Conservation (phyloP, 2,888 invertebrate species). For the Philhelius pedissequus region DNA sequence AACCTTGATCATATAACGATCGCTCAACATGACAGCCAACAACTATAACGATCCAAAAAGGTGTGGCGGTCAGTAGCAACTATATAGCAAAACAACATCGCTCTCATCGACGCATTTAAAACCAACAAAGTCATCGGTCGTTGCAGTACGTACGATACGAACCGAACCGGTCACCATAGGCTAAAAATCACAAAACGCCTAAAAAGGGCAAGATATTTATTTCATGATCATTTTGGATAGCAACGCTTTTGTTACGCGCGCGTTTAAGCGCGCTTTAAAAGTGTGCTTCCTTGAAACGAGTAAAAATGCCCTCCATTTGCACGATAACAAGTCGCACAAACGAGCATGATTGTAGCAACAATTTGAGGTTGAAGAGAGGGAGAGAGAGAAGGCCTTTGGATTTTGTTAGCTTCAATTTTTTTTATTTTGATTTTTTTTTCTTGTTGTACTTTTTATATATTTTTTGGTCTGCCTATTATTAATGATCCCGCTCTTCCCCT, state of each 20-base stretch:
- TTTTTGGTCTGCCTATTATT: slow-evolving; percentile 31
- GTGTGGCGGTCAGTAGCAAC: slow-evolving; percentile 54
- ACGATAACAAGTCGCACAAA: slow-evolving; percentile 26
- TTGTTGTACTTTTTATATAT: background rate
- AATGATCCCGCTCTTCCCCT: slow-evolving; percentile 27
- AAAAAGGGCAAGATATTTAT: slow-evolving; percentile 65
- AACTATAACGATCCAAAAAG: slow-evolving; percentile 47
- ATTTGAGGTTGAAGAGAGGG: background rate
- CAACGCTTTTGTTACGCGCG: slow-evolving; percentile 17
- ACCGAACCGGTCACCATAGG: slow-evolving; percentile 47
- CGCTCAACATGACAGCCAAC: background rate
- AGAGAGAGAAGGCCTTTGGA: slow-evolving; percentile 16
- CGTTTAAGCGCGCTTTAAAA: slow-evolving; percentile 20
- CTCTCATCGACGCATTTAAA: slow-evolving; percentile 13
- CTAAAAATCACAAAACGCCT: slow-evolving; percentile 43
- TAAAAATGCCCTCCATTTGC: slow-evolving; percentile 53
- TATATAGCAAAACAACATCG: slow-evolving; percentile 8
- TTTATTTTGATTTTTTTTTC: background rate
- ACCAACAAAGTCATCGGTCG: background rate
- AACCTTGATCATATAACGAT: slow-evolving; percentile 43
- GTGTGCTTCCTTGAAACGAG: slow-evolving; percentile 26
- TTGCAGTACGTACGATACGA: background rate
- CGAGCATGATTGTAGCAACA: slow-evolving; percentile 11
- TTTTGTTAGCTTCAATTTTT: background rate
- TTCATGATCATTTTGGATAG: slow-evolving; percentile 57